These are phyloP conservation scores for Ferrisia virgata DNA, from an alignment of 2,888 invertebrate species.

Conservation along the genomic window DNA sequence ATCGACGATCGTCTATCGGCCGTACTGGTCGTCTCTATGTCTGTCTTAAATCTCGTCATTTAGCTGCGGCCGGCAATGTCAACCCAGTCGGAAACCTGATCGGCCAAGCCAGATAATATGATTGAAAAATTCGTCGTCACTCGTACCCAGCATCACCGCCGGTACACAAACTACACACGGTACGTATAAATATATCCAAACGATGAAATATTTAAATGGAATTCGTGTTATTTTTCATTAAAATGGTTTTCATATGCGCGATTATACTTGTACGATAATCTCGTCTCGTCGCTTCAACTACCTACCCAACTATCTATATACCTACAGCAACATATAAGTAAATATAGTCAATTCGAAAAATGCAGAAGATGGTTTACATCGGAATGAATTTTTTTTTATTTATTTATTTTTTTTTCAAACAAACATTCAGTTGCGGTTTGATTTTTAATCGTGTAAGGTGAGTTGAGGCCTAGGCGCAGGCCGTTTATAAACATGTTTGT, in stretches of 20 bases:
- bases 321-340: too few species aligned
- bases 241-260: not conserved
- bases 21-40: not conserved
- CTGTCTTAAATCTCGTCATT: too few species aligned
- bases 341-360: too few species aligned
- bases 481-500: not conserved
- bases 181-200: too few species aligned
- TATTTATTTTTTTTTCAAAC: not conserved
- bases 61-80: not conserved
- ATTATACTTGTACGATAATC: not conserved
- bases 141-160: too few species aligned
- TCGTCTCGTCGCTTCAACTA: not conserved
- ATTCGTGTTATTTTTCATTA: constrained; percentile 2
- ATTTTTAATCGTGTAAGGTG: not conserved
- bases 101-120: not conserved
- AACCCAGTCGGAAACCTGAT: not conserved
- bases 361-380: not conserved
- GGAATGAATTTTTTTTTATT: not conserved
- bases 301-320: too few species aligned
- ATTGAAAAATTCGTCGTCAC: constrained; percentile 4
- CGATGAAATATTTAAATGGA: not conserved
- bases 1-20: not conserved
- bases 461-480: too few species aligned
- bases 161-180: too few species aligned
- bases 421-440: not conserved